Base-by-base conservation (phyloP, 2,113 vertebrate species). In the Peromyscus maniculatus region DNA sequence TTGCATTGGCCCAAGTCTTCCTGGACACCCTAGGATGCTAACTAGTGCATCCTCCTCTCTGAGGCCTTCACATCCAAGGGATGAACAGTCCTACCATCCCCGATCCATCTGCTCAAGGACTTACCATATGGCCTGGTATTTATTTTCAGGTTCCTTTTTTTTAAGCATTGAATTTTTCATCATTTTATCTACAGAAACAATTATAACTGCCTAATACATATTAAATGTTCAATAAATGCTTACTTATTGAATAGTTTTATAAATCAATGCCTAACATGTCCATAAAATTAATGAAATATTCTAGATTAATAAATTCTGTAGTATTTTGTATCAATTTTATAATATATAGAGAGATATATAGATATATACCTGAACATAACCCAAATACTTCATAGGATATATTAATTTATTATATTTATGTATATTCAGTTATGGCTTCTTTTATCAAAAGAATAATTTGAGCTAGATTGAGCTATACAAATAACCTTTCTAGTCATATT, bases 281-380 rank as follows among this genome's bases (percentile, higher is more conserved):
- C 77, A 84, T 24, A 43, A 75, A 96, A 87, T 77, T 43, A 75
- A 92, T 21, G 24, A 84, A 94, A 82, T 87, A 78, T 22, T 84
- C 88, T 77, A 86, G 72, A 67, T 75, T 43, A 78, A 59, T 49
- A 87, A 69, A 55, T 59, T 57, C 5, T 43, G 15, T 78, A 15
- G 39, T 39, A 91, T 79, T 88, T 94, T 74, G 78, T 74, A 92
- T 46, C 26, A 69, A 43, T 46, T 91, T 91, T 87, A 4, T 21
- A n/a, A 72, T 93, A 52, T 93, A 52, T 1, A 52, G 10, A 52
- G 10, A 49, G 46, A 80, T 33, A 69, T 72, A 55, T 62, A 95
- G 55, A 24, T 39, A 43, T 86, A 66, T 59, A 15, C 22, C 87
- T 57, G 43, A 87, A 49, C 74, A 93, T 6, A 7, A 33, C 52